Percentiles rank a stretch among this genome's conserved stretches.
phyloP scores from a whole-genome alignment of 2,797 vertebrate genomes.

The Sparus aurata region DNA sequence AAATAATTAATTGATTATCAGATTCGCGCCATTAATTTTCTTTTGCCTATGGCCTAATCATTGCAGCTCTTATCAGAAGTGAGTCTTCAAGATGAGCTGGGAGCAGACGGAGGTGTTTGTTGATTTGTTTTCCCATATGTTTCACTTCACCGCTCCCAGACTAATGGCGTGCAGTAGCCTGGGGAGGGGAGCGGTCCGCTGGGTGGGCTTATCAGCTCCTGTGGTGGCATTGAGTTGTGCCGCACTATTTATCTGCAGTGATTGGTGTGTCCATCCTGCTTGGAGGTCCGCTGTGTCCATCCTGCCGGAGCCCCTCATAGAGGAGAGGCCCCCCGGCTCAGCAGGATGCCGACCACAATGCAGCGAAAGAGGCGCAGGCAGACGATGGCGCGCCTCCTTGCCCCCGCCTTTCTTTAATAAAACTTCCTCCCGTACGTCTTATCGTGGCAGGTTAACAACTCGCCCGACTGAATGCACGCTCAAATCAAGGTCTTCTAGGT shows the following conservation, averaged over 20 bases:
- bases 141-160: constrained; percentile 72
- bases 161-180: constrained; percentile 70
- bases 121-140: constrained; percentile 68
- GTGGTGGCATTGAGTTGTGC: constrained; percentile 81
- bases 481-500: constrained; percentile 43
- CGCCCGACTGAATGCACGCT: constrained; percentile 38
- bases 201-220: constrained; percentile 82
- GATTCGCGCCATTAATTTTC: too few species aligned
- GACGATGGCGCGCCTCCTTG: constrained; percentile 59
- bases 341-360: constrained; percentile 72
- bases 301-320: constrained; percentile 68
- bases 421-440: constrained; percentile 53
- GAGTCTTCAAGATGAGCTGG: neutral
- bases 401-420: constrained; percentile 42
- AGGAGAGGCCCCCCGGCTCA: constrained; percentile 72
- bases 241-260: constrained; percentile 75
- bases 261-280: constrained; percentile 79
- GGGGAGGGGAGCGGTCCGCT: constrained; percentile 62
- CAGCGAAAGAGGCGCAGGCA: constrained; percentile 62
- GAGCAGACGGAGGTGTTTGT: constrained; percentile 19
- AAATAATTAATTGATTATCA: too few species aligned
- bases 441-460: constrained; percentile 59
- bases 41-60: too few species aligned
- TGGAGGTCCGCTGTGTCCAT: constrained; percentile 75
- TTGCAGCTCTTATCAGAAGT: neutral